Evolutionary conservation across 2,888 invertebrate species (phyloP).

Genomic region (Andrena camellia): DNA sequence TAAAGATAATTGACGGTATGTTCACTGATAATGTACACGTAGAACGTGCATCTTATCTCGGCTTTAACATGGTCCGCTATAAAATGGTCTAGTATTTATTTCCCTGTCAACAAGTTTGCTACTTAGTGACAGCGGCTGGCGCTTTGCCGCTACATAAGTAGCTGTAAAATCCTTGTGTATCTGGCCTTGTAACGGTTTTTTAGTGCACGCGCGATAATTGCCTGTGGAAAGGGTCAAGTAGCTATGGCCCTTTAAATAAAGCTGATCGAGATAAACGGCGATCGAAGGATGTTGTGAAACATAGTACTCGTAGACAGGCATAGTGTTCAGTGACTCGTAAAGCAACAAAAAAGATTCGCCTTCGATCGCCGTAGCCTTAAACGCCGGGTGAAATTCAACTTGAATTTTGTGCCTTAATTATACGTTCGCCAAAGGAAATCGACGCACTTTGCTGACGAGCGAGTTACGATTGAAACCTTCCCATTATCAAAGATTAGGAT

Average conservation of each 20-base stretch:
- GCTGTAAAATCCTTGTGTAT: not conserved
- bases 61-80: too few species aligned
- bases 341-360: conserved; percentile 33
- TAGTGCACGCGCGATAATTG: conserved; percentile 11
- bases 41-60: conserved; percentile 14
- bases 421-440: conserved; percentile 11
- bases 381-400: conserved; percentile 30
- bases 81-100: not conserved
- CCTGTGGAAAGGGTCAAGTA: conserved; percentile 54
- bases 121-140: not conserved
- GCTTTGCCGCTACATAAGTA: not conserved
- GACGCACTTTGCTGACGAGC: not conserved
- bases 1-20: conserved; percentile 3
- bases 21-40: not conserved
- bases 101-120: not conserved
- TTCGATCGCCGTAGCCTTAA: conserved; percentile 27
- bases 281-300: conserved; percentile 38
- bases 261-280: conserved; percentile 19
- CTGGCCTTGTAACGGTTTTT: conserved; percentile 17
- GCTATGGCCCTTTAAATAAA: conserved; percentile 54
- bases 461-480: not conserved
- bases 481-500: not conserved
- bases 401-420: conserved; percentile 14
- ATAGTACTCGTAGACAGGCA: not conserved
- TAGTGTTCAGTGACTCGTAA: conserved; percentile 52